Conservation (phyloP, 37 sponge, comb jelly and placozoan genomes). For the Tethya wilhelma region DNA sequence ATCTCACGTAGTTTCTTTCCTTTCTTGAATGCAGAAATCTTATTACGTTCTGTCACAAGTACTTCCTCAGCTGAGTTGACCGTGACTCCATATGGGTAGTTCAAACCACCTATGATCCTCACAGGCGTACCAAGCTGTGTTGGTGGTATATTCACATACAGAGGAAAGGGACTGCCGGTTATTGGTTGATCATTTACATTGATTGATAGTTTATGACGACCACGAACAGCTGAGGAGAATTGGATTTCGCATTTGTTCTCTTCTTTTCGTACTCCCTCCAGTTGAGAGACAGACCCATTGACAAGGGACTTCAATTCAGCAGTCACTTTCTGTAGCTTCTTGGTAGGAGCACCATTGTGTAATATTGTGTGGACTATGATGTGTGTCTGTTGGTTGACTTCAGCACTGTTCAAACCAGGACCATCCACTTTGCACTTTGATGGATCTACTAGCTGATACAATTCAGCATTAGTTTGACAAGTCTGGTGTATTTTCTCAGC, state of each 20-base stretch:
- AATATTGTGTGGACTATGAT: too few relatives aligned
- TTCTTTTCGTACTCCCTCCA: neutral
- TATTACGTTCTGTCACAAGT: neutral
- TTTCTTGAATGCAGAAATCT: too few relatives aligned
- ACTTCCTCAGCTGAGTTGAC: conserved; percentile 25
- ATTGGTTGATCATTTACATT: conserved; percentile 13
- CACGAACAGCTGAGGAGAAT: conserved; percentile 16
- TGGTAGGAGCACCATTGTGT: too few relatives aligned
- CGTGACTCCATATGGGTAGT: conserved; percentile 8
- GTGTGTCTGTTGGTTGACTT: neutral
- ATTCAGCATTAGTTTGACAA: neutral
- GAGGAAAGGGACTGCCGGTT: conserved; percentile 17
- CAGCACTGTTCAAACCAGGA: neutral
- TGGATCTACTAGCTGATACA: neutral
- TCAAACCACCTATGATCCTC: neutral
- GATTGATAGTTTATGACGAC: conserved; percentile 23
- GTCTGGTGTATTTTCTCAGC: neutral
- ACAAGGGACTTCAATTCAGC: conserved; percentile 23
- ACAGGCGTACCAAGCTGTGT: conserved; percentile 32
- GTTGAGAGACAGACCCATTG: neutral
- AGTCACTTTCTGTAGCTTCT: too few relatives aligned
- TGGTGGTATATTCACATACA: conserved; percentile 30
- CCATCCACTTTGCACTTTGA: neutral
- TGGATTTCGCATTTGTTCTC: neutral
- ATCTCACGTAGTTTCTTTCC: too few relatives aligned